These are phyloP conservation scores for Apaloderma vittatum DNA, from an alignment of 2,113 vertebrate species.

Conservation along the genomic window DNA sequence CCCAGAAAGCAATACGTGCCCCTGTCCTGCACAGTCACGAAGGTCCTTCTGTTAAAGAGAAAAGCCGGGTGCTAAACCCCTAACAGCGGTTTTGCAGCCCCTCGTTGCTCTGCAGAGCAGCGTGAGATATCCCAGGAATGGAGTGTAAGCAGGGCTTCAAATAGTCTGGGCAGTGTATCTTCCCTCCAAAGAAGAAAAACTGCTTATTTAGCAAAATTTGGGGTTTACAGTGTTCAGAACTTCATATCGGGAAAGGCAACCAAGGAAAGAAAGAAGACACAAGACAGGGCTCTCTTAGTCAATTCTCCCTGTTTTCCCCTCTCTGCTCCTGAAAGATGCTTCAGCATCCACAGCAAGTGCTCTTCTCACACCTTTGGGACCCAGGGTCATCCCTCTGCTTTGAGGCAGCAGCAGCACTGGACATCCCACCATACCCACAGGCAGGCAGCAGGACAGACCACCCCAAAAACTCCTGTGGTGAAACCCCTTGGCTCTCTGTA, in stretches of 20 bases:
- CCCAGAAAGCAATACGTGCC: neutral
- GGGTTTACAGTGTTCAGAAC: neutral
- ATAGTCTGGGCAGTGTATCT: neutral
- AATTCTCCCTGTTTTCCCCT: fast-evolving
- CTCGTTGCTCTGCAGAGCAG: fast-evolving
- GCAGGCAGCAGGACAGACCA: fast-evolving
- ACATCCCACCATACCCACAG: fast-evolving
- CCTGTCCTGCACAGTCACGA: neutral
- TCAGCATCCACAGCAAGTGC: neutral
- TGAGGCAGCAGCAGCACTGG: neutral
- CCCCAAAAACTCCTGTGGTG: neutral
- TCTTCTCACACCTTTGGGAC: neutral
- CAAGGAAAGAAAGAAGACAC: neutral
- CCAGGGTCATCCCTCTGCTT: neutral
- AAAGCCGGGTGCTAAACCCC: fast-evolving
- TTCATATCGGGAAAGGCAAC: neutral
- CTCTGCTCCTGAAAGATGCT: neutral
- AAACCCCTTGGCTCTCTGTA: fast-evolving
- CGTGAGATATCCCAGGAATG: neutral
- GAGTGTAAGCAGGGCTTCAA: fast-evolving
- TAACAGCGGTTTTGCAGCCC: neutral
- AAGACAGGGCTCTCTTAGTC: neutral
- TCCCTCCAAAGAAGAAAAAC: neutral
- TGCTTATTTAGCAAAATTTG: neutral
- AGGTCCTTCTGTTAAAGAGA: neutral